Evolutionary conservation across 1,140 invertebrate species (phyloP).

Genomic region (Paralvinella palmiformis): DNA sequence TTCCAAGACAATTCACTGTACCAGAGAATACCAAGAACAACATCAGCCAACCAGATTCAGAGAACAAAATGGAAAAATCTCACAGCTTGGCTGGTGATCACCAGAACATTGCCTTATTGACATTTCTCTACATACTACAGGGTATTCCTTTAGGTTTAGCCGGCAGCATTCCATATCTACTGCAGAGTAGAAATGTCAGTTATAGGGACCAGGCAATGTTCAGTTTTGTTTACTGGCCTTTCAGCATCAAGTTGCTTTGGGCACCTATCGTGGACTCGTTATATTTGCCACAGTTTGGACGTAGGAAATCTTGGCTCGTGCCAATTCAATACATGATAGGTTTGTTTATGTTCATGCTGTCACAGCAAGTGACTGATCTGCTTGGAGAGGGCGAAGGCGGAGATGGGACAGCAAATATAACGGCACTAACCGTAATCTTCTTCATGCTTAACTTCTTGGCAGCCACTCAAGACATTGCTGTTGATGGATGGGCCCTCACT

Average conservation of each 20-base stretch:
- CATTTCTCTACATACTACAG: constrained; percentile 90
- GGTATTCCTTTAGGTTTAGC: constrained; percentile 87
- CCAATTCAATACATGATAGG: constrained; percentile 74
- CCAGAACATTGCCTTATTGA: constrained; percentile 67
- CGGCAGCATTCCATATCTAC: constrained; percentile 87
- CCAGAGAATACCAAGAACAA: background rate
- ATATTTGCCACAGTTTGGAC: constrained; percentile 74
- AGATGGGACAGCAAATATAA: constrained; percentile 66
- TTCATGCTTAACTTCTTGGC: constrained; percentile 91
- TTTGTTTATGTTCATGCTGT: constrained; percentile 77
- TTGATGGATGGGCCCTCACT: constrained; percentile 98
- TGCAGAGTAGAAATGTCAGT: constrained; percentile 73
- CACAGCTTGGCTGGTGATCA: constrained; percentile 26
- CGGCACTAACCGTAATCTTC: constrained; percentile 76
- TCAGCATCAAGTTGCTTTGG: constrained; percentile 91
- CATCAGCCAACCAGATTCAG: background rate
- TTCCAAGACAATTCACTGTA: constrained; percentile 7
- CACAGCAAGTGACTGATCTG: constrained; percentile 63
- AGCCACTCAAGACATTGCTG: constrained; percentile 98
- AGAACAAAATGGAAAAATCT: constrained; percentile 6
- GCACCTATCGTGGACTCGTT: constrained; percentile 94
- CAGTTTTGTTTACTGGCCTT: constrained; percentile 97
- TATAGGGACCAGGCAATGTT: constrained; percentile 83
- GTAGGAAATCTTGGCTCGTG: constrained; percentile 95
- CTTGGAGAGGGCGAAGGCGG: constrained; percentile 58